Conservation (phyloP, 2,888 invertebrate genomes). For the Nomada goodeniana region DNA sequence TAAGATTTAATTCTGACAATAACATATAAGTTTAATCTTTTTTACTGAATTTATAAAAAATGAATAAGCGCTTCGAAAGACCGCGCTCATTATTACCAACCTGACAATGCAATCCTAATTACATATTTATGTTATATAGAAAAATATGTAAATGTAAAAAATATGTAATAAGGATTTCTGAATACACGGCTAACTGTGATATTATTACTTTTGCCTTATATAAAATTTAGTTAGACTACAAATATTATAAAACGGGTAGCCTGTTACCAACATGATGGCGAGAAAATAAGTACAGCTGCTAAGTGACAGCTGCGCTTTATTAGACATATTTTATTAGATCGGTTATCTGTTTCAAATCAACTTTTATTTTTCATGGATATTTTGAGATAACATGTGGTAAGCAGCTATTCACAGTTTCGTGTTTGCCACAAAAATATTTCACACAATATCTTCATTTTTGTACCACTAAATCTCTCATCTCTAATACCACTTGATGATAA, state of each 20-base stretch:
- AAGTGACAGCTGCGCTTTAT: slow-evolving; percentile 60
- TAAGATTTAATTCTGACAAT: not conserved
- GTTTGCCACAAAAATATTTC: not conserved
- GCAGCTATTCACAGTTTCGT: not conserved
- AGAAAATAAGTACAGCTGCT: slow-evolving; percentile 49
- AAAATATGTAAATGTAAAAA: not conserved
- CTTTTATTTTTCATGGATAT: slow-evolving; percentile 38
- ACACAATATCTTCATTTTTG: not conserved
- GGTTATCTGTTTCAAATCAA: slow-evolving; percentile 36
- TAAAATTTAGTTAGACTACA: not conserved
- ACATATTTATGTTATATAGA: not conserved
- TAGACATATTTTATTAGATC: slow-evolving; percentile 33
- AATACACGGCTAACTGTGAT: not conserved
- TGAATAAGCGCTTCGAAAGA: not conserved
- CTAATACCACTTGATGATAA: not conserved
- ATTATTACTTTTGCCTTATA: not conserved
- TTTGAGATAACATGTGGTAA: slow-evolving; percentile 55
- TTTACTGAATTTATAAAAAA: not conserved
- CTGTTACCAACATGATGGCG: slow-evolving; percentile 24
- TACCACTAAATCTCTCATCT: not conserved
- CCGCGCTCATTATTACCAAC: slow-evolving; percentile 27
- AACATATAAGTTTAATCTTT: not conserved
- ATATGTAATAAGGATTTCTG: not conserved
- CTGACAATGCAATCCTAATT: not conserved
- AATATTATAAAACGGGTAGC: slow-evolving; percentile 2